These are phyloP conservation scores for Heterodera schachtii DNA, from an alignment of 1,140 invertebrate genomes.

Conservation along the genomic window DNA sequence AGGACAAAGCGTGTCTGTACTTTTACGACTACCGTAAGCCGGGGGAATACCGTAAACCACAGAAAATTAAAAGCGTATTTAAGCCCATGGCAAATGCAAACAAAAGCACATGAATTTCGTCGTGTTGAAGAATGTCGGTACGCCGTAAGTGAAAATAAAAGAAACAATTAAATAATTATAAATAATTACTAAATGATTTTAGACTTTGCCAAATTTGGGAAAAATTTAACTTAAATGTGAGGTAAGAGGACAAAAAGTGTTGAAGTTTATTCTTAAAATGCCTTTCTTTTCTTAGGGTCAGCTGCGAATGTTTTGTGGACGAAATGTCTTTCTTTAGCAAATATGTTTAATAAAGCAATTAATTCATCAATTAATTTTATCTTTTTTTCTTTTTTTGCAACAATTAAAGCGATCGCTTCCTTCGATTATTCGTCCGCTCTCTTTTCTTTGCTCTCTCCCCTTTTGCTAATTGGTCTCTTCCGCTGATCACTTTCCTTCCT, in stretches of 20 bases:
- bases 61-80: conserved; percentile 36
- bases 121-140: conserved; percentile 63
- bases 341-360: conserved; percentile 54
- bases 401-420: too few species aligned
- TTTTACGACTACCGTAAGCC: conserved; percentile 64
- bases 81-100: conserved; percentile 65
- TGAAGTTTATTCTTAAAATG: too few species aligned
- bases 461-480: too few species aligned
- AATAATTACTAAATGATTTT: neutral
- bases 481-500: too few species aligned
- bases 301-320: conserved; percentile 65
- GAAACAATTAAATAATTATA: neutral
- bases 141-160: conserved; percentile 29
- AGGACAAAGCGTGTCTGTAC: conserved; percentile 65
- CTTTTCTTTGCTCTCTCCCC: too few species aligned
- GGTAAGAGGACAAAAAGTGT: too few species aligned
- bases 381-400: conserved; percentile 3
- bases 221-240: conserved; percentile 65
- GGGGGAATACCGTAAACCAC: too few species aligned
- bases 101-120: conserved; percentile 66
- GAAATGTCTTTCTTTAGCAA: conserved; percentile 66
- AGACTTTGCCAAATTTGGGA: conserved; percentile 61
- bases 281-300: conserved; percentile 45
- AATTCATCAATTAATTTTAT: conserved; percentile 1
- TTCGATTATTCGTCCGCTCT: too few species aligned